A percentile compares a stretch with the other conserved stretches of the same genome.
phyloP scores from a whole-genome alignment of 2,113 vertebrate genomes.

The Uropsilus gracilis region DNA sequence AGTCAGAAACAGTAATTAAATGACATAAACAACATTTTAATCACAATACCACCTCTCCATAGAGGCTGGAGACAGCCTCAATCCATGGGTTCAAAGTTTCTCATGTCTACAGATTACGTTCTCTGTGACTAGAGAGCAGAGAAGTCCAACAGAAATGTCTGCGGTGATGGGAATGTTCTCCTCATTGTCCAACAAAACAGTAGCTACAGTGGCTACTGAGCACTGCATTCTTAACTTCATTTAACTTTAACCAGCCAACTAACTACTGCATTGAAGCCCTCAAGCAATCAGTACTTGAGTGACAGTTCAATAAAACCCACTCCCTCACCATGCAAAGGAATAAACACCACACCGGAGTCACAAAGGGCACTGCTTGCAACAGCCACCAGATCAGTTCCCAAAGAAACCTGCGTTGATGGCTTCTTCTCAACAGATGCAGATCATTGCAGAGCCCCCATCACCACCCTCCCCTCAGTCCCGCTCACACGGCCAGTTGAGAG shows the following conservation, averaged over 20 bases:
- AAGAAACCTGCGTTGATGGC: background rate
- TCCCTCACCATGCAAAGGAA: background rate
- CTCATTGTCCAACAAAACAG: background rate
- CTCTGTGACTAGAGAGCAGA: background rate
- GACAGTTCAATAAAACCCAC: background rate
- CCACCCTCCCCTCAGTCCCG: background rate
- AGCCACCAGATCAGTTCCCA: background rate
- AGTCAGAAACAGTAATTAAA: conserved; percentile 58
- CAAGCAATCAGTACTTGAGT: background rate
- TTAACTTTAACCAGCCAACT: background rate
- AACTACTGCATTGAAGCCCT: background rate
- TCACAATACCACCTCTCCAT: background rate
- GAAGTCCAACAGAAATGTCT: too few relatives aligned
- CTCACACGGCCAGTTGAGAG: background rate
- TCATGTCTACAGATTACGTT: rapidly evolving
- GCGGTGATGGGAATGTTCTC: background rate
- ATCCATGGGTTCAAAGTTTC: background rate
- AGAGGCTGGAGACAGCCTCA: background rate
- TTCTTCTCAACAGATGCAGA: background rate
- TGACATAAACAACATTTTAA: background rate
- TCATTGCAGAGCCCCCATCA: background rate
- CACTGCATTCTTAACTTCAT: background rate
- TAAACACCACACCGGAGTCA: background rate
- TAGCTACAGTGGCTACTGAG: background rate
- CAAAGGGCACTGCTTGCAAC: background rate